Conservation (phyloP, 2,888 invertebrate species). For the Monopis laevigella region DNA sequence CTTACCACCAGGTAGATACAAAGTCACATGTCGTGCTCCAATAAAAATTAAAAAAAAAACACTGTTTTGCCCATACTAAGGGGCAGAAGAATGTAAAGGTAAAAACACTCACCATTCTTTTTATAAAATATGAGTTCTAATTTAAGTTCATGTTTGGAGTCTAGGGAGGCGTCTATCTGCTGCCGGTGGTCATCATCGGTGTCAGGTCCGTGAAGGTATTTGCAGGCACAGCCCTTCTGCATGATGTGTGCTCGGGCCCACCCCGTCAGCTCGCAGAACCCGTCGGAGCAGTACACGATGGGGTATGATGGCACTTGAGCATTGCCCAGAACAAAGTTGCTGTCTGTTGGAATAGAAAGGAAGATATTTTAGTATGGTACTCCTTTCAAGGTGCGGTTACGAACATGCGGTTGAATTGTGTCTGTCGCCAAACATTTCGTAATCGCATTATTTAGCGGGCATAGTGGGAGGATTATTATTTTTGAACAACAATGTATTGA, state of each 20-base stretch:
- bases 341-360: constrained; percentile 72
- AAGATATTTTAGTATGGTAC: no score
- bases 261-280: constrained; percentile 95
- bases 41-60: no score
- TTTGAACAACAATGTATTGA: no score
- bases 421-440: no score
- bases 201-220: constrained; percentile 92
- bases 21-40: no score
- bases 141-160: constrained; percentile 91
- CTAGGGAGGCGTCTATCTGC: constrained; percentile 90
- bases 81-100: no score
- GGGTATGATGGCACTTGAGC: constrained; percentile 92
- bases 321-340: constrained; percentile 96
- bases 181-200: constrained; percentile 88
- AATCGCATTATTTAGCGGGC: no score
- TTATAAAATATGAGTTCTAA: constrained; percentile 95
- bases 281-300: constrained; percentile 96
- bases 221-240: constrained; percentile 96
- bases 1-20: no score
- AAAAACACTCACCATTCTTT: constrained; percentile 80
- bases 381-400: no score
- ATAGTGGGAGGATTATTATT: no score
- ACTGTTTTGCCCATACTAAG: no score
- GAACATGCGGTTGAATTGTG: no score
- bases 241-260: constrained; percentile 94